Evolutionary conservation across 2,888 invertebrate genomes (phyloP).

Genomic region (Melanotus villosus): DNA sequence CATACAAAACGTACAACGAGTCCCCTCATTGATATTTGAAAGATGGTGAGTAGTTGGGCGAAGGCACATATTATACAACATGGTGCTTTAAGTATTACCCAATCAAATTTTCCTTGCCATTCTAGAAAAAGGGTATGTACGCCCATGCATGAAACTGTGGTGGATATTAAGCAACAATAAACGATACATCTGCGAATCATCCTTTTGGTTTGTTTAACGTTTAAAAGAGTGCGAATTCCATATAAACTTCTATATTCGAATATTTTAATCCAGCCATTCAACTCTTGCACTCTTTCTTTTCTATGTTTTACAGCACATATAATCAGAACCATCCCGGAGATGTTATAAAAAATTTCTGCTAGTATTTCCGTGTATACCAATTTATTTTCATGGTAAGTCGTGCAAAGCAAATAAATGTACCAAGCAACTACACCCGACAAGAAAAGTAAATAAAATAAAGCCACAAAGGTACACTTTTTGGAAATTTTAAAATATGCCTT

Average conservation of each 20-base stretch:
- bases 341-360: conserved; percentile 40
- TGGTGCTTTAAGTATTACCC: conserved; percentile 19
- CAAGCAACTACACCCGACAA: conserved; percentile 22
- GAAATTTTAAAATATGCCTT: conserved; percentile 6
- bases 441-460: background rate
- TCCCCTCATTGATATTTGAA: conserved; percentile 4
- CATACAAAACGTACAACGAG: background rate
- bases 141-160: background rate
- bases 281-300: conserved; percentile 32
- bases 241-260: conserved; percentile 34
- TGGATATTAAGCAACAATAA: background rate
- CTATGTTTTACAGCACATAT: conserved; percentile 10
- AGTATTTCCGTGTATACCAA: conserved; percentile 30
- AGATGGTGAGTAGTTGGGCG: conserved; percentile 17
- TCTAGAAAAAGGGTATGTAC: background rate
- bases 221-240: conserved; percentile 35
- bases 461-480: background rate
- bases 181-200: background rate
- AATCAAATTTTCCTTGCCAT: background rate
- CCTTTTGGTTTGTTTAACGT: conserved; percentile 14
- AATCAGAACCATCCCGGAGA: conserved; percentile 27
- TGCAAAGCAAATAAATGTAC: conserved; percentile 15
- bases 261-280: conserved; percentile 40
- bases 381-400: background rate
- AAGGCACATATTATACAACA: conserved; percentile 17